Evolutionary conservation across 2,113 vertebrate species (phyloP), one percentile per base, ranked within the genome.

Genomic region (Xiphias gladius): DNA sequence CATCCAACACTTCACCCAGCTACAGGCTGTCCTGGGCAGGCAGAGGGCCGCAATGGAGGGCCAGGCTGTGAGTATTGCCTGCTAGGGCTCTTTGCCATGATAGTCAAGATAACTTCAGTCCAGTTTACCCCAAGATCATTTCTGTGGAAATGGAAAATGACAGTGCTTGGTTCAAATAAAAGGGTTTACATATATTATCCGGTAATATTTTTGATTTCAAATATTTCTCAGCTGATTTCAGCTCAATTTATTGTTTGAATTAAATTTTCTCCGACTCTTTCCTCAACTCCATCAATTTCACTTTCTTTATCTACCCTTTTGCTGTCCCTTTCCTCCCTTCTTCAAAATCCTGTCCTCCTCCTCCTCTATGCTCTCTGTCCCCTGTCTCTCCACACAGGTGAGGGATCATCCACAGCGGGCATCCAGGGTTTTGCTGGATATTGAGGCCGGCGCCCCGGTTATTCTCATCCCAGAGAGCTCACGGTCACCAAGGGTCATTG

Each of bases 401-500:
- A 94, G 96, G 86, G 97, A 99, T 72, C 96, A 95, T 72, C 96
- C 98, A 0, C 98, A 99, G 91, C 86, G 97, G 61, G 96, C 95
- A 2, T 96, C 97, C 6, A 94, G 98, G 28, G 92, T 99, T 72
- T 95, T 99, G 24, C 94, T 99, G 65, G 97, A 99, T 82, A 99
- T 99, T 7, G 96, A 98, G 84, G 98, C 98, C 0, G 98, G 97
- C 0, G 98, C 98, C 59, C 98, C 98, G 8, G 98, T 99, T 28
- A 96, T 99, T 22, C 95, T 99, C 0, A 97, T 99, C 82, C 98
- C 98, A 1, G 98, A 99, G 88, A 99, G 97, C 90, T 98, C 97
- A 0, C 94, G 88, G 75, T 99, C 97, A 0, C 95, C 95, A 2
- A 95, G 96, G 72, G 95, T 99, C 3, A 97, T 99, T 73, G 98